Evolutionary conservation across 2,797 vertebrate genomes (phyloP), one percentile per base, ranked within the genome.

Genomic region (Squalus acanthias): DNA sequence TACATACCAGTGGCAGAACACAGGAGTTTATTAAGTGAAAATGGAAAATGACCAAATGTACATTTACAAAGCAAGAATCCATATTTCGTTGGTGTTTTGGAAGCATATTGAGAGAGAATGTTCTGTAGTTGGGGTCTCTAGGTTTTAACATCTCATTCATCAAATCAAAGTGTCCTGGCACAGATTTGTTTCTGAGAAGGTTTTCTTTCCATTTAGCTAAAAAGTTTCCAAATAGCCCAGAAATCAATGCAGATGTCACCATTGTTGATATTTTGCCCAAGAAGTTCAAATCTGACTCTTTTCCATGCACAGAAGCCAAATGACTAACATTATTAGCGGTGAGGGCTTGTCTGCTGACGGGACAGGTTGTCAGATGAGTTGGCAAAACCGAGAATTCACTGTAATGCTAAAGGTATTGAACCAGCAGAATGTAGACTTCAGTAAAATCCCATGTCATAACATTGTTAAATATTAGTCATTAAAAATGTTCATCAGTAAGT

Each of bases 221-320:
- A 60, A 70, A 70, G 69, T 57, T 95, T 95, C 46, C 94, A 53
- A 70, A 74, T 72, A 70, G 69, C 10, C 46, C 69, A 95, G 94
- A 95, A 95, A 70, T 57, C 46, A 95, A 74, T 95, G 94, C 46
- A 95, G 46, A 95, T 95, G 22, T 95, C 69, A 74, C 67, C 46
- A 53, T 70, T 95, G 39, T 95, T 74, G 94, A 95, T 74, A 74
- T 46, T 74, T 72, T 72, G 24, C 46, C 69, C 94, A 95, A 46
- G 94, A 95, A 57, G 50, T 57, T 95, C 10, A 95, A 74, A 74
- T 57, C 69, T 95, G 94, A 95, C 46, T 72, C 94, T 95, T 95
- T 95, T 95, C 94, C 94, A 57, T 95, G 50, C 57, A 74, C 50
- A 17, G 33, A 57, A 70, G 69, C 94, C 94, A 95, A 74, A 57